phyloP scores from a whole-genome alignment of 2,113 vertebrate species.

The Antennarius striatus region DNA sequence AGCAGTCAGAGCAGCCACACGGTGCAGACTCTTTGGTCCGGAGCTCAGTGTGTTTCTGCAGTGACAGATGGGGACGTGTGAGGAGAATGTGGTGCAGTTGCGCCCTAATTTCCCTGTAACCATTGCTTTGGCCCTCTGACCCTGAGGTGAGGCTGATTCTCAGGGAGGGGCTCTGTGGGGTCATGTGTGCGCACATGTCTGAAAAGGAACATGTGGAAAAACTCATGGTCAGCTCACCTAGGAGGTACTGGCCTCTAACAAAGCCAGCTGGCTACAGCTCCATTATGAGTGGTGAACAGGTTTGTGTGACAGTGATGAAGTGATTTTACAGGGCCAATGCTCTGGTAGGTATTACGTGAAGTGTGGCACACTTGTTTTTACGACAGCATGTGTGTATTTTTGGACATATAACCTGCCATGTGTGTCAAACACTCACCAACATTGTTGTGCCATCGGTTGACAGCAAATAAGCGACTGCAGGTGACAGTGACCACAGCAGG shows the following conservation, averaged over 20 bases:
- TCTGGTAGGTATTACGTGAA: conserved; percentile 53
- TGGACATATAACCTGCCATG: conserved; percentile 11
- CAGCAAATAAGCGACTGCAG: conserved; percentile 95
- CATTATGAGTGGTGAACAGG: conserved; percentile 42
- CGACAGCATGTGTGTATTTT: conserved; percentile 5
- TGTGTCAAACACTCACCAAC: conserved; percentile 84
- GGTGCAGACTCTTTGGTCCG: conserved; percentile 50
- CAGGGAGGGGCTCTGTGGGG: conserved; percentile 65
- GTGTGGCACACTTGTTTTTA: conserved; percentile 12
- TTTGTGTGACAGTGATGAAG: conserved; percentile 56
- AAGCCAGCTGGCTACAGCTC: conserved; percentile 55
- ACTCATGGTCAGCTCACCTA: conserved; percentile 64
- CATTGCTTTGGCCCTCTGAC: conserved; percentile 74
- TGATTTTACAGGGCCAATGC: conserved; percentile 56
- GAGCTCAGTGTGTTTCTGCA: conserved; percentile 54
- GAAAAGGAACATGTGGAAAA: conserved; percentile 75
- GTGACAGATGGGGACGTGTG: conserved; percentile 80
- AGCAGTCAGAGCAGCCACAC: conserved; percentile 50
- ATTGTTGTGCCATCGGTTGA: conserved; percentile 98
- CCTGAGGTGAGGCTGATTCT: conserved; percentile 73
- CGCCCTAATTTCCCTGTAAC: conserved; percentile 76
- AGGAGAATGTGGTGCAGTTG: conserved; percentile 70
- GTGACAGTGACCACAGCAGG: conserved; percentile 97
- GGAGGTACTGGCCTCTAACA: conserved; percentile 47
- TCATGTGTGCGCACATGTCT: conserved; percentile 79